Evolutionary conservation across 1,140 invertebrate genomes (phyloP), one percentile per base, ranked within the genome.

Genomic region (Anoplolepis gracilipes): DNA sequence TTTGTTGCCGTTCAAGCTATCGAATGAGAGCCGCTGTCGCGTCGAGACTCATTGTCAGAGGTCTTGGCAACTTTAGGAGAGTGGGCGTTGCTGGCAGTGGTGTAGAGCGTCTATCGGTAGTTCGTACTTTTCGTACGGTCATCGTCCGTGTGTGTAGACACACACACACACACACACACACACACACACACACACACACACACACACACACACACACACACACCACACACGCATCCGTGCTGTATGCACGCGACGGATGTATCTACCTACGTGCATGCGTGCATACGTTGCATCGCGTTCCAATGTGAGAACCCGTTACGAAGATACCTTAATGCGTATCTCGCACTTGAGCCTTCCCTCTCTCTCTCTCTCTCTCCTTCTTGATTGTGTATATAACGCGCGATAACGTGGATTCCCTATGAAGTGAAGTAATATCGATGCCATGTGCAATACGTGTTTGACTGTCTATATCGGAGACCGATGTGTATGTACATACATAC

Each of bases 21-120:
- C 73, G 79, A 69, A 85, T 84, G 88, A 90, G 89, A 90, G 69
- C 86, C 77, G 57, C 70, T 87, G 73, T 53, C 77, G 19, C 16
- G 70, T 67, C 59, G 86, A 59, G 88, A 64, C 84, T 90, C 88
- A 90, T 90, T 90, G 89, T 90, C 86, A 88, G 86, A 88, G 85
- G 84, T 90, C 88, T 90, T 90, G 89, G 89, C 89, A 90, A 90
- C 86, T 87, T 85, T 62, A 46, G 62, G 57, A 57, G 61, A 79
- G 85, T 86, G 90, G 87, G 85, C 88, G 88, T 86, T 77, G 76
- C 88, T 86, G 59, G 69, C 73, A 62, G 30, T 77, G 79, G 81
- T 67, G 85, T 57, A 86, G 75, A 69, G 57, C 82, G 77, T 76
- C 78, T 33, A 53, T 82, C 67, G 67, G 89, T 90, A 85, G 65